phyloP scores from a whole-genome alignment of 2,797 vertebrate species.

The Salarias fasciatus region DNA sequence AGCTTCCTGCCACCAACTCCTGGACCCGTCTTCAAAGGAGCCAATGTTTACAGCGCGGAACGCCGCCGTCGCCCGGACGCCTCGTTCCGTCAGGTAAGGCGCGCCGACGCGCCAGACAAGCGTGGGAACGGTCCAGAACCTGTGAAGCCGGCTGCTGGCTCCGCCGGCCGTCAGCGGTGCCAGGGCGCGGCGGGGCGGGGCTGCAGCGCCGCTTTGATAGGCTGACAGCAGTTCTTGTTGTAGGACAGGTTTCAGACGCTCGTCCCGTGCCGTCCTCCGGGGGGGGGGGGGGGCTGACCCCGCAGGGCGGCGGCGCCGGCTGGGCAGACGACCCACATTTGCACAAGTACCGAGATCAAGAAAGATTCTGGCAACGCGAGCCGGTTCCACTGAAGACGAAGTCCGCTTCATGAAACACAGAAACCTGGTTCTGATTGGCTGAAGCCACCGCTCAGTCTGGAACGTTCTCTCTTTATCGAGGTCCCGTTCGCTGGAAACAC shows the following conservation, averaged over 20 bases:
- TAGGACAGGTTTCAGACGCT: not conserved
- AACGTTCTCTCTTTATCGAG: no score
- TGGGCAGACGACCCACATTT: no score
- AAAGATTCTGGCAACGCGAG: no score
- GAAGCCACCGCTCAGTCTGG: no score
- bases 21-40: not conserved
- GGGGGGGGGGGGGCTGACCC: no score
- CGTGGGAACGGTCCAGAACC: not conserved
- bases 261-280: not conserved
- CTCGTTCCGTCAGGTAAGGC: not conserved
- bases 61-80: not conserved
- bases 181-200: not conserved
- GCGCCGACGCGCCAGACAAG: not conserved
- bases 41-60: not conserved
- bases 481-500: no score
- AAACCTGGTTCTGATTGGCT: no score
- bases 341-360: no score
- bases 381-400: no score
- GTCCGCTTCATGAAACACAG: no score
- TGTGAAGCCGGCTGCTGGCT: not conserved
- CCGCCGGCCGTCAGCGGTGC: not conserved
- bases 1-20: constrained; percentile 3
- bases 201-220: not conserved
- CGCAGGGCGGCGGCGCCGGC: no score
- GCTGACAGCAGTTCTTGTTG: no score